Base-by-base conservation (phyloP, 2,113 vertebrate species). In the Pristiophorus japonicus region DNA sequence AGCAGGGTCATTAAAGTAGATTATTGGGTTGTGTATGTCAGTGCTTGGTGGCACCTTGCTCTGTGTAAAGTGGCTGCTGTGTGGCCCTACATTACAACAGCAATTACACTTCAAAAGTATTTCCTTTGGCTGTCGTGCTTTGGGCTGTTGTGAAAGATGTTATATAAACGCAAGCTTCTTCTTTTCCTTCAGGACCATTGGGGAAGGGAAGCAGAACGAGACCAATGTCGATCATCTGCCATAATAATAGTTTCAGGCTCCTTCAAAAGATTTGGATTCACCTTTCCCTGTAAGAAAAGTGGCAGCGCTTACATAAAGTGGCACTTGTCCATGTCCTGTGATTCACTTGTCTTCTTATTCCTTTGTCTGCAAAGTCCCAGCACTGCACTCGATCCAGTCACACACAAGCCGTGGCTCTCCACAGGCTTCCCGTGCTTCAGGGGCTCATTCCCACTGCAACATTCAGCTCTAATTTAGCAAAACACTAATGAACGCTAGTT, bases 381-480 rank as follows among this genome's bases (percentile, higher is more conserved):
- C 38, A 20, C 38, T 20, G 42, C 6, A 0, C 10, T 8, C 4
- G 59, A 59, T 59, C 59, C 59, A 8, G 4, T 59, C 78, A 20
- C 22, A 70, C 38, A 45, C 38, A 45, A 45, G 78, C 78, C 1
- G 38, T 45, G 78, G 78, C 38, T 81, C 78, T 59, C 87, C 51
- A 62, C 87, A 59, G 51, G 34, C 34, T 63, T 62, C 59, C 20
- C 2, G 34, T 63, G 16, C 7, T 63, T 62, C 34, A 8, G 34
- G 34, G 65, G 55, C 59, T 63, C 16, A 38, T 92, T 92, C 65
- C 88, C 59, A 65, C 34, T 24, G 16, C 16, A 63, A 63, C 88
- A 63, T 92, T 92, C 59, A 63, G 88, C 34, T 63, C 88, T 63
- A 92, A 92, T 92, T 92, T 92, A 92, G 59, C 55, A 63, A 63